Evolutionary conservation across 2,888 invertebrate species (phyloP).

Genomic region (Idaea biselata): DNA sequence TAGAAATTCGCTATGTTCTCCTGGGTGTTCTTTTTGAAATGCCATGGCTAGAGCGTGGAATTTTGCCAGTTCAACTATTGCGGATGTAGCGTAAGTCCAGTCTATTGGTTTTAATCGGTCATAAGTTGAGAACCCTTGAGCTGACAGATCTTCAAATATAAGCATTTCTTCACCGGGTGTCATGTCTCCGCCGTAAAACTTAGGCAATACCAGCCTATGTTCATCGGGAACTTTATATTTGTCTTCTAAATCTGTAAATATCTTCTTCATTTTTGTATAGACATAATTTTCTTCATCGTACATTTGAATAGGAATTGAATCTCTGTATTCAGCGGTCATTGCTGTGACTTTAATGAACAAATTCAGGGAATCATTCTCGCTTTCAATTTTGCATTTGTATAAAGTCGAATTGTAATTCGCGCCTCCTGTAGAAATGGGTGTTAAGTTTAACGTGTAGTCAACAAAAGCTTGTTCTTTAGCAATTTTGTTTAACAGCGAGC

Average conservation of each 20-base stretch:
- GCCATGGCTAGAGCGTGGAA: slow-evolving; percentile 59
- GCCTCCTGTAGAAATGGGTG: slow-evolving; percentile 5
- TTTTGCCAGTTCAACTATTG: slow-evolving; percentile 42
- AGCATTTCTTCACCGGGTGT: slow-evolving; percentile 39
- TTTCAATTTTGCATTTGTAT: slow-evolving; percentile 1
- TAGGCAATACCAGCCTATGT: slow-evolving; percentile 37
- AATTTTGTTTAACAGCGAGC: background rate
- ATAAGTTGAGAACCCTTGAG: slow-evolving; percentile 36
- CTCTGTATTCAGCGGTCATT: background rate
- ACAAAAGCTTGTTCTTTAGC: slow-evolving; percentile 6
- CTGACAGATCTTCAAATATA: slow-evolving; percentile 46
- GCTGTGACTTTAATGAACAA: slow-evolving; percentile 9
- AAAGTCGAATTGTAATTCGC: slow-evolving; percentile 7
- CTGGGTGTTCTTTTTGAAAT: slow-evolving; percentile 45
- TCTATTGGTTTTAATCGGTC: slow-evolving; percentile 40
- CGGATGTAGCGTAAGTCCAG: slow-evolving; percentile 39
- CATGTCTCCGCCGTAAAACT: slow-evolving; percentile 37
- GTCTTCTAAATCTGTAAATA: slow-evolving; percentile 35
- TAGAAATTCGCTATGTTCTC: slow-evolving; percentile 23
- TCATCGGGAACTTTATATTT: slow-evolving; percentile 34
- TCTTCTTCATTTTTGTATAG: slow-evolving; percentile 10
- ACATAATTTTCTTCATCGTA: slow-evolving; percentile 4
- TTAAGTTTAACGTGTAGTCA: background rate
- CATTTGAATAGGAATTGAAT: background rate
- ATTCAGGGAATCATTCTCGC: background rate